These are phyloP conservation scores for Echinometra lucunter DNA, from an alignment of 53 echinoderm and acorn worm genomes.

Conservation along the genomic window DNA sequence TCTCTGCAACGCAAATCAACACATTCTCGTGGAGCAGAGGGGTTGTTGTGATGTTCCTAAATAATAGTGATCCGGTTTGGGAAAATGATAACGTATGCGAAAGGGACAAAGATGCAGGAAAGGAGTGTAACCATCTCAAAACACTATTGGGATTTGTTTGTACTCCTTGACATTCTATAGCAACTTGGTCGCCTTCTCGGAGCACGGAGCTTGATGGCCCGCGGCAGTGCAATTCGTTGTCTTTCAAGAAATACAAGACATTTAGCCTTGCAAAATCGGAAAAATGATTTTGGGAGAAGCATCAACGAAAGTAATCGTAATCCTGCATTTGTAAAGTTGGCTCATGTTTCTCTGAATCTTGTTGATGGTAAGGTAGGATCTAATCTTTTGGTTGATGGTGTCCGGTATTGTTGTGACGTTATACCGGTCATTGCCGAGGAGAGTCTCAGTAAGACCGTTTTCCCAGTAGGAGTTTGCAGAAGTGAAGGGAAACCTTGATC, in stretches of 20 bases:
- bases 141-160: neutral
- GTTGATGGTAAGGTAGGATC: neutral
- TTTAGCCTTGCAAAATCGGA: neutral
- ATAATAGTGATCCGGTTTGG: neutral
- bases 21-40: neutral
- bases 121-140: neutral
- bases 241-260: neutral
- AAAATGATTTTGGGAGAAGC: neutral
- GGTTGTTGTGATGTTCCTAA: neutral
- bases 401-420: neutral
- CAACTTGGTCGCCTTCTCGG: neutral
- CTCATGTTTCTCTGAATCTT: neutral
- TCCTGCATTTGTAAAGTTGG: neutral
- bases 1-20: neutral
- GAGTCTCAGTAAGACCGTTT: too few relatives aligned
- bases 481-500: neutral
- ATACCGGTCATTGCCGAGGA: neutral
- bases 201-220: neutral
- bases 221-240: neutral
- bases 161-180: neutral
- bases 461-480: neutral
- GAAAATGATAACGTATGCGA: neutral
- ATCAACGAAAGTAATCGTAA: neutral
- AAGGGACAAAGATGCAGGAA: too few relatives aligned
- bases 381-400: neutral